phyloP scores from a whole-genome alignment of 2,888 invertebrate genomes.

The Anthophora plumipes region DNA sequence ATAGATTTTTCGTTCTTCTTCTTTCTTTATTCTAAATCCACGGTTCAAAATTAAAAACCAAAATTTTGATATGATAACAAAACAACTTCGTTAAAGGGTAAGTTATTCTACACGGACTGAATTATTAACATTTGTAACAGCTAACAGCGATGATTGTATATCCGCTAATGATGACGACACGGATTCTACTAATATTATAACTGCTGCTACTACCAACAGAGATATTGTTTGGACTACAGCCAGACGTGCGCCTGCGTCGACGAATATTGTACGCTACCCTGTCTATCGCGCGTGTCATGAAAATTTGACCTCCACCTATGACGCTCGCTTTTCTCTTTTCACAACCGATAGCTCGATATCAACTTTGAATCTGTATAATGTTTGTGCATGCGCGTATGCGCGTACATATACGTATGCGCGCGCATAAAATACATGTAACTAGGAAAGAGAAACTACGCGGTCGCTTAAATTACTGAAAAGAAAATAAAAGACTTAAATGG shows the following conservation, averaged over 20 bases:
- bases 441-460: neutral
- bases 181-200: conserved; percentile 75
- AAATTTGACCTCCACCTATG: conserved; percentile 47
- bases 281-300: conserved; percentile 60
- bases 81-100: neutral
- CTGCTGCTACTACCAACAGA: conserved; percentile 77
- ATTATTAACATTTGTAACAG: conserved; percentile 36
- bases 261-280: conserved; percentile 61
- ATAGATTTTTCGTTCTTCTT: neutral
- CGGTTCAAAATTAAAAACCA: neutral
- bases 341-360: conserved; percentile 52
- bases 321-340: conserved; percentile 36
- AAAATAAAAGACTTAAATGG: neutral
- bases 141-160: conserved; percentile 58
- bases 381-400: conserved; percentile 34
- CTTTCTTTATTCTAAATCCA: neutral
- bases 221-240: conserved; percentile 82
- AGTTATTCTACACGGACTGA: too few relatives aligned
- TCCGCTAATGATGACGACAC: conserved; percentile 69
- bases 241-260: conserved; percentile 82
- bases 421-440: neutral
- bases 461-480: conserved; percentile 1
- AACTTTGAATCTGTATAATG: conserved; percentile 43
- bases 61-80: neutral
- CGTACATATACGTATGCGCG: neutral